Conservation (phyloP, 2,113 vertebrate genomes). For the Ivindomyrus marchei region DNA sequence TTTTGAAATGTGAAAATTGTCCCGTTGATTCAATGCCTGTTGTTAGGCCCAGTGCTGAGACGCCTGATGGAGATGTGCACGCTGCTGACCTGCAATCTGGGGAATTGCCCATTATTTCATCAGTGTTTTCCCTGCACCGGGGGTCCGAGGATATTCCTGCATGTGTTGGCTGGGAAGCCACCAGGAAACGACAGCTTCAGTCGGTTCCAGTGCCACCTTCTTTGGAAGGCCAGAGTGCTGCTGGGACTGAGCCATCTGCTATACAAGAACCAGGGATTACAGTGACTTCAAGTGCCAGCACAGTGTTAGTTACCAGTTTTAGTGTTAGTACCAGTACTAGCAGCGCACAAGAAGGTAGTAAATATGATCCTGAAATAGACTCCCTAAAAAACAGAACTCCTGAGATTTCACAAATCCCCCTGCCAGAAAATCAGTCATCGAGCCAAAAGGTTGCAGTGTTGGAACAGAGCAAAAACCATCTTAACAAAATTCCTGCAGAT, state of each 20-base stretch:
- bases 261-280: not conserved
- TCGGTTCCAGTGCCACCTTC: not conserved
- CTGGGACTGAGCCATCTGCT: not conserved
- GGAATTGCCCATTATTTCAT: slow-evolving; percentile 83
- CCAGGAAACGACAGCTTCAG: not conserved
- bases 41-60: slow-evolving; percentile 6
- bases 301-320: too few relatives aligned
- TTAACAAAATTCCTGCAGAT: not conserved
- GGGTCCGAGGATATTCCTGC: slow-evolving; percentile 61
- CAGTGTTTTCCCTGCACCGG: slow-evolving; percentile 84
- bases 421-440: not conserved
- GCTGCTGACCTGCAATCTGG: slow-evolving; percentile 27
- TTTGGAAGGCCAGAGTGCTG: not conserved
- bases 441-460: not conserved
- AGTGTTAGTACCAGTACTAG: not conserved
- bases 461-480: not conserved
- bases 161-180: slow-evolving; percentile 34
- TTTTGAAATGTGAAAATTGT: slow-evolving; percentile 8
- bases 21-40: slow-evolving; percentile 21
- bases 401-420: not conserved
- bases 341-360: not conserved
- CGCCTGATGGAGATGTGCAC: not conserved
- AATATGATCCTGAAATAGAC: not conserved
- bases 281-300: not conserved
- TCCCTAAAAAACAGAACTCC: not conserved